Conservation (phyloP, 2,888 invertebrate species). For the Agonopterix subpropinquella region DNA sequence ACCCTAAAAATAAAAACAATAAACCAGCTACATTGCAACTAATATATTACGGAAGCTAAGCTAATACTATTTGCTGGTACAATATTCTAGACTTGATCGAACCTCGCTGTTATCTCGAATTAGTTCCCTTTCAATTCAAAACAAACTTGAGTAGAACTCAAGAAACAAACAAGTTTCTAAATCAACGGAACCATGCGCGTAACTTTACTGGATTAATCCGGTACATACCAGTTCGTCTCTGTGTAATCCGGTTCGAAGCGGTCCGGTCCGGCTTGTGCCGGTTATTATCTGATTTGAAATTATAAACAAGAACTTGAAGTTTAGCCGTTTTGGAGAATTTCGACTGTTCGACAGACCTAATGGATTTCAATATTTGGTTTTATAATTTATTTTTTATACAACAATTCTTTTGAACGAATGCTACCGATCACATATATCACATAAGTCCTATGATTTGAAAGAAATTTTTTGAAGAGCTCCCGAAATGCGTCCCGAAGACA, state of each 20-base stretch:
- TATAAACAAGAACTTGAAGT: constrained; percentile 42
- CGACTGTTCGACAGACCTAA: constrained; percentile 18
- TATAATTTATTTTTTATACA: too few species aligned
- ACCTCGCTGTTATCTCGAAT: not conserved
- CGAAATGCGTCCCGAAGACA: too few species aligned
- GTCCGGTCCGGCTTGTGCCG: constrained; percentile 41
- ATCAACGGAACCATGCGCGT: constrained; percentile 66
- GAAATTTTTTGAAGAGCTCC: too few species aligned
- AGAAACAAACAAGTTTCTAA: constrained; percentile 69
- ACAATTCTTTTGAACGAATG: too few species aligned
- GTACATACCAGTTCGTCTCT: constrained; percentile 43
- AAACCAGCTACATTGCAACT: too few species aligned
- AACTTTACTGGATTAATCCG: constrained; percentile 62
- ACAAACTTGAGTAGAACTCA: constrained; percentile 37
- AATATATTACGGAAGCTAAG: too few species aligned
- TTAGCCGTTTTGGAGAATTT: constrained; percentile 13
- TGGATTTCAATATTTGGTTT: constrained; percentile 3
- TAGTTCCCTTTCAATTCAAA: constrained; percentile 30
- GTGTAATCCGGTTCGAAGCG: constrained; percentile 50
- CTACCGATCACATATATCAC: too few species aligned
- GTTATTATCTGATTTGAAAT: constrained; percentile 58
- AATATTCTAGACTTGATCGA: too few species aligned
- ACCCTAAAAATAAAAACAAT: too few species aligned
- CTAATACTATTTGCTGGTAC: too few species aligned
- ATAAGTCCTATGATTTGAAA: too few species aligned